Evolutionary conservation across 2,797 vertebrate genomes (phyloP).

Genomic region (Hyperoplus immaculatus): DNA sequence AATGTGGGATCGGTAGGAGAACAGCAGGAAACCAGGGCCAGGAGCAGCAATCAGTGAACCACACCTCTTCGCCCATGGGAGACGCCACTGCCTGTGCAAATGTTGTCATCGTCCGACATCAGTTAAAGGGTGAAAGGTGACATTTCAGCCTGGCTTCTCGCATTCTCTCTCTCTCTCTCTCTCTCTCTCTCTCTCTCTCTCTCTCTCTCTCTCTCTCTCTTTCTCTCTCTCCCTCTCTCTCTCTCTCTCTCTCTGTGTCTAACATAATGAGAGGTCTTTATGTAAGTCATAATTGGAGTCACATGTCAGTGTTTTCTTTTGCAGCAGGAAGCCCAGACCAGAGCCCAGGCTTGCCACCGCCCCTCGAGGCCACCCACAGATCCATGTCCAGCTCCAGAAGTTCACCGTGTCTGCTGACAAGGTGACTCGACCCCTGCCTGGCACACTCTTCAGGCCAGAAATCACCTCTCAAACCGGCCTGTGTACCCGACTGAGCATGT

Average conservation of each 20-base stretch:
- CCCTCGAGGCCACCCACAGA: conserved; percentile 76
- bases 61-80: conserved; percentile 63
- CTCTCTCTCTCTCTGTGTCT: conserved; percentile 42
- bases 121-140: conserved; percentile 82
- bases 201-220: conserved; percentile 50
- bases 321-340: conserved; percentile 72
- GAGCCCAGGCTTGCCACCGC: conserved; percentile 64
- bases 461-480: conserved; percentile 1
- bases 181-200: conserved; percentile 16
- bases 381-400: conserved; percentile 85
- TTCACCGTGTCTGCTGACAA: conserved; percentile 88
- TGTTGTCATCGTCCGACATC: conserved; percentile 76
- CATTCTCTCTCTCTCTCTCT: not conserved
- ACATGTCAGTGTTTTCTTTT: conserved; percentile 76
- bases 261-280: conserved; percentile 72
- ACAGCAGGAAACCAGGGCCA: conserved; percentile 54
- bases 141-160: conserved; percentile 44
- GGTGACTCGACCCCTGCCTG: conserved; percentile 66
- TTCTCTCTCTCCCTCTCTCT: conserved; percentile 10
- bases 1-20: conserved; percentile 59
- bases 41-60: conserved; percentile 69
- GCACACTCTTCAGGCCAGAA: not conserved
- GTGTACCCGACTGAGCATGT: not conserved
- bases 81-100: conserved; percentile 50
- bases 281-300: conserved; percentile 79